Evolutionary conservation across 2,888 invertebrate genomes (phyloP).

Genomic region (Sminthurinus aureus): DNA sequence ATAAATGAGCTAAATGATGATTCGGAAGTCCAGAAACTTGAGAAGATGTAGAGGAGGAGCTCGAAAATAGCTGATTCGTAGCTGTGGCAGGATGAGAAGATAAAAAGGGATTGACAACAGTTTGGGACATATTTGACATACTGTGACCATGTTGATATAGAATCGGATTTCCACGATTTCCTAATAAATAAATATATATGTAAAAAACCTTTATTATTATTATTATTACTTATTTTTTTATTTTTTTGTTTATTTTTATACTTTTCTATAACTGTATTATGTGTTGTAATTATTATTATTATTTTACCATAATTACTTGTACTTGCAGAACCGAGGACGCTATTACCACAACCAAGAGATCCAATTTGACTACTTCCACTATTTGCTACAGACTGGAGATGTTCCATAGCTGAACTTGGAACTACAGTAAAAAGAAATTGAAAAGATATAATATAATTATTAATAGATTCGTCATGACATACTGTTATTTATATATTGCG

Average conservation of each 20-base stretch:
- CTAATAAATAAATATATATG: too few relatives aligned
- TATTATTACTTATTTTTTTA: too few relatives aligned
- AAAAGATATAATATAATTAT: too few relatives aligned
- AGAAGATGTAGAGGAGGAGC: too few relatives aligned
- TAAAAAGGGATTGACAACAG: conserved; percentile 54
- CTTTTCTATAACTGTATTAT: too few relatives aligned
- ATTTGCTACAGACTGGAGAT: conserved; percentile 52
- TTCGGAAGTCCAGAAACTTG: conserved; percentile 25
- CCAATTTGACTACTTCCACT: conserved; percentile 42
- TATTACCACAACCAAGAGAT: conserved; percentile 41
- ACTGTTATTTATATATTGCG: too few relatives aligned
- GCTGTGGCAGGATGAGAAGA: conserved; percentile 42
- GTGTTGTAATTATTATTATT: conserved; percentile 4
- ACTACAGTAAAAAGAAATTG: too few relatives aligned
- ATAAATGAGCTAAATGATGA: conserved; percentile 42
- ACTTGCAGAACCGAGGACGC: conserved; percentile 45
- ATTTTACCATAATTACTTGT: conserved; percentile 43
- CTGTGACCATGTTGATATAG: conserved; percentile 46
- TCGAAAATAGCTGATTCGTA: conserved; percentile 34
- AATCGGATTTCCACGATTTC: conserved; percentile 32
- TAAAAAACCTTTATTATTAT: too few relatives aligned
- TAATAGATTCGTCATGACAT: too few relatives aligned
- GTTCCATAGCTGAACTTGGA: conserved; percentile 57
- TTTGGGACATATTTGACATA: conserved; percentile 50
- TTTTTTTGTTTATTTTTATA: too few relatives aligned